Evolutionary conservation across 2,888 invertebrate genomes (phyloP), one percentile per base, ranked within the genome.

Genomic region (Dioctria rufipes): DNA sequence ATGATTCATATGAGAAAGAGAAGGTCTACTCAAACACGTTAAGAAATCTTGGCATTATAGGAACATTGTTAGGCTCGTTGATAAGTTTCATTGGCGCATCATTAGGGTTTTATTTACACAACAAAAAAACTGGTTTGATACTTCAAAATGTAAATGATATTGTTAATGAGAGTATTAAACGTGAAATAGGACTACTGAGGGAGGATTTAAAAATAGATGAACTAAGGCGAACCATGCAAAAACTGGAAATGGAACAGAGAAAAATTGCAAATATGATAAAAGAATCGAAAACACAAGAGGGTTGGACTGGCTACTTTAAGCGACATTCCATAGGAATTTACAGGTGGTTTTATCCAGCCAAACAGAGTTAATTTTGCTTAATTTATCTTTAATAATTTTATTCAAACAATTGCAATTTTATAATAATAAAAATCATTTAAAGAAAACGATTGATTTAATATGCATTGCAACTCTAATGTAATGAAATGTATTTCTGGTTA

Each of bases 1-100:
- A 77, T 46, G 8, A 77, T 63, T 63, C 63, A 0, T 63, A 63
- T n/a, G 63, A 77, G 49, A 77, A 63, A 40, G 77, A 77, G 11
- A 40, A 63, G 25, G 4, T 77, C 3, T 63, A 77, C 46, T 49
- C 77, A 8, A 61, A 77, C 11, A 63, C 77, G n/a, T 46, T 63
- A n/a, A 46, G 49, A 49, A 77, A 63, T 61, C 46, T 61, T 4
- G 77, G 77, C 0, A 61, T 77, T 37, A 63, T 77, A 0, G 11
- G 63, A 3, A 63, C 77, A 0, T 4, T 77, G 25, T 1, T 63
- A 2, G 77, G 61, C 6, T 61, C 63, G 25, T 3, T 77, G n/a
- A 8, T 77, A 9, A 46, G 63, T 11, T 63, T 77, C 46, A 37
- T 77, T 4, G 63, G 61, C 5, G 25, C 77, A 46, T 39, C 63